Evolutionary conservation across 2,797 vertebrate genomes (phyloP).

Genomic region (Antrozous pallidus): DNA sequence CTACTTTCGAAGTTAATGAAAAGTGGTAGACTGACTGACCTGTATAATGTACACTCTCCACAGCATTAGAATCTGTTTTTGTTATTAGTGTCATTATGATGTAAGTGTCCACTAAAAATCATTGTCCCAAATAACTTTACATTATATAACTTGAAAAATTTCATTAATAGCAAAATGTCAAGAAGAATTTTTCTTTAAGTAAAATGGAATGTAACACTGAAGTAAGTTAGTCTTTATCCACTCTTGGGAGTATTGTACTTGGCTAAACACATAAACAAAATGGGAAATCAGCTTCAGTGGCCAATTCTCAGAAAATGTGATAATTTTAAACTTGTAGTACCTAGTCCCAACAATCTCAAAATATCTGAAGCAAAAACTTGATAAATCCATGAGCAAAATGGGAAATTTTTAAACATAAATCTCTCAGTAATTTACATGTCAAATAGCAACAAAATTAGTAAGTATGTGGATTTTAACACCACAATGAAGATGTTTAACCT

Average conservation of each 20-base stretch:
- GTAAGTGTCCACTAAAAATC: neutral
- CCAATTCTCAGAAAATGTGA: neutral
- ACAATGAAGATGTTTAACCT: neutral
- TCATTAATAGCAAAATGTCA: neutral
- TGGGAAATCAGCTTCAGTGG: neutral
- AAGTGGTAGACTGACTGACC: neutral
- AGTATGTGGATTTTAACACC: neutral
- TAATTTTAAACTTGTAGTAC: neutral
- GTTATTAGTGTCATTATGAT: neutral
- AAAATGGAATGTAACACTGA: neutral
- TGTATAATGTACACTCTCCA: too few species aligned
- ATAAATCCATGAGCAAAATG: neutral
- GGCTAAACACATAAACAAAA: neutral
- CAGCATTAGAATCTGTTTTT: neutral
- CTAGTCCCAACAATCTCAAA: neutral
- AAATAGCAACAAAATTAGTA: neutral
- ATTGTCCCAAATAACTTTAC: neutral
- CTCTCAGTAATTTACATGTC: neutral
- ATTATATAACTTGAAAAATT: neutral
- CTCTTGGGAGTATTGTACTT: neutral
- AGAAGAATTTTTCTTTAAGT: neutral
- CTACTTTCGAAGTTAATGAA: neutral
- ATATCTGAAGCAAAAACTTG: neutral
- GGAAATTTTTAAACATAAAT: neutral
- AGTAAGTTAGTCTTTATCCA: neutral